These are phyloP conservation scores for Hippoglossus hippoglossus DNA, from an alignment of 2,797 vertebrate species.

Conservation along the genomic window DNA sequence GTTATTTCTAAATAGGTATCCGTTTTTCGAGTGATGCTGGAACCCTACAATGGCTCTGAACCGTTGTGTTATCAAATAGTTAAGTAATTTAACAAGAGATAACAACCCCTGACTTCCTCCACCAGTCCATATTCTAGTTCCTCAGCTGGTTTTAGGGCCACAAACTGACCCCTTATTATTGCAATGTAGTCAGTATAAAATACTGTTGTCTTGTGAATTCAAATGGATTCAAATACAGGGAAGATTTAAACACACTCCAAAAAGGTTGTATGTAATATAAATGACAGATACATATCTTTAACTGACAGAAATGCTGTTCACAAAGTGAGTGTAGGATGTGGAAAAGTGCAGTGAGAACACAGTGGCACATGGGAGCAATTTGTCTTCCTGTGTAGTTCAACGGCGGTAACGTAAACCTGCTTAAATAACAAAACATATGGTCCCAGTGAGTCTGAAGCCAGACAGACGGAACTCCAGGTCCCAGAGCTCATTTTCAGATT, in stretches of 20 bases:
- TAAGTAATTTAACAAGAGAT: too few species aligned
- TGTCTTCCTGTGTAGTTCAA: background rate
- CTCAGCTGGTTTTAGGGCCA: too few species aligned
- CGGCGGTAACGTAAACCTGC: background rate
- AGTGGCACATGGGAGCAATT: background rate
- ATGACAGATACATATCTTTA: background rate
- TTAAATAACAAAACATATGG: conserved; percentile 6
- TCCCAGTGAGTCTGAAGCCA: background rate
- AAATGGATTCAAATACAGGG: too few species aligned
- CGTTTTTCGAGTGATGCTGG: too few species aligned
- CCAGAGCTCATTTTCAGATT: conserved; percentile 18
- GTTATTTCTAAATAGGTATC: too few species aligned
- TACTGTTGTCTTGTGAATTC: too few species aligned
- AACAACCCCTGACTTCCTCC: too few species aligned
- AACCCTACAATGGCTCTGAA: too few species aligned
- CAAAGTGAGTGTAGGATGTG: background rate
- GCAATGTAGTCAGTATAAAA: background rate
- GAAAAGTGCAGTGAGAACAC: background rate
- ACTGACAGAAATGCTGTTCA: background rate
- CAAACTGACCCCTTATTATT: too few species aligned
- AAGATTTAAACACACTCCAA: background rate
- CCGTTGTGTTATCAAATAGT: too few species aligned
- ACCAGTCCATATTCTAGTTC: too few species aligned
- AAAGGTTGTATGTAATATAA: background rate
- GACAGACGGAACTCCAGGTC: conserved; percentile 3